These are phyloP conservation scores for Anabas testudineus DNA, from an alignment of 2,797 vertebrate genomes.

Conservation along the genomic window DNA sequence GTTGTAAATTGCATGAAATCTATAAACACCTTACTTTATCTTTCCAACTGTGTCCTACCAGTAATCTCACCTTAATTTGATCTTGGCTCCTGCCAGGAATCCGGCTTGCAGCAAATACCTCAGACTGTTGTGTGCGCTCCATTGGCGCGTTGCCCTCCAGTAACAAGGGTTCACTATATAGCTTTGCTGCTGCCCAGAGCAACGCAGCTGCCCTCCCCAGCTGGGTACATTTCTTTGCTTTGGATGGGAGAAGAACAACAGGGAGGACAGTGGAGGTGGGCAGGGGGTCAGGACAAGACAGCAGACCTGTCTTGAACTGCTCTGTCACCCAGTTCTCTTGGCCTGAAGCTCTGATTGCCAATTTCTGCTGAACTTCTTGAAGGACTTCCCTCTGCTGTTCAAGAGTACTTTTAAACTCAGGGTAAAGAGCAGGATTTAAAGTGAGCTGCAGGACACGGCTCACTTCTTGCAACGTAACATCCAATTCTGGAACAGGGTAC, in stretches of 20 bases:
- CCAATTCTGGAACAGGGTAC: slow-evolving; percentile 84
- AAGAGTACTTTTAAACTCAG: slow-evolving; percentile 75
- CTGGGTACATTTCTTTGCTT: slow-evolving; percentile 67
- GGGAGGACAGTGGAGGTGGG: slow-evolving; percentile 83
- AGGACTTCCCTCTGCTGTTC: slow-evolving; percentile 76
- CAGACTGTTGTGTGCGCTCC: slow-evolving; percentile 85
- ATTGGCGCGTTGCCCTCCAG: slow-evolving; percentile 76
- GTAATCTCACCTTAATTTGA: slow-evolving; percentile 81
- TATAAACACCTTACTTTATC: neutral
- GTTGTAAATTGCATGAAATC: neutral
- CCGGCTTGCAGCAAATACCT: slow-evolving; percentile 83
- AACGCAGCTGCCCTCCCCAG: slow-evolving; percentile 78
- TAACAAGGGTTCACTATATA: slow-evolving; percentile 81
- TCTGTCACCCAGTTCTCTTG: slow-evolving; percentile 86
- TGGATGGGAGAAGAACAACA: slow-evolving; percentile 77
- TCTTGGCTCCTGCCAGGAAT: slow-evolving; percentile 81
- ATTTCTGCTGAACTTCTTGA: slow-evolving; percentile 68
- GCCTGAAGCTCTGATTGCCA: slow-evolving; percentile 51
- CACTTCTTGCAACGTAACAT: slow-evolving; percentile 82
- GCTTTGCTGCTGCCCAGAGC: slow-evolving; percentile 84
- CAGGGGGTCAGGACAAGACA: slow-evolving; percentile 79
- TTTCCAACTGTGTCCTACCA: neutral
- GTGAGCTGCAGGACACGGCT: slow-evolving; percentile 85
- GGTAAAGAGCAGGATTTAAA: slow-evolving; percentile 77
- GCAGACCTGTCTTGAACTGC: slow-evolving; percentile 82